Evolutionary conservation across 2,113 vertebrate genomes (phyloP), one percentile per base, ranked within the genome.

Genomic region (Trinectes maculatus): DNA sequence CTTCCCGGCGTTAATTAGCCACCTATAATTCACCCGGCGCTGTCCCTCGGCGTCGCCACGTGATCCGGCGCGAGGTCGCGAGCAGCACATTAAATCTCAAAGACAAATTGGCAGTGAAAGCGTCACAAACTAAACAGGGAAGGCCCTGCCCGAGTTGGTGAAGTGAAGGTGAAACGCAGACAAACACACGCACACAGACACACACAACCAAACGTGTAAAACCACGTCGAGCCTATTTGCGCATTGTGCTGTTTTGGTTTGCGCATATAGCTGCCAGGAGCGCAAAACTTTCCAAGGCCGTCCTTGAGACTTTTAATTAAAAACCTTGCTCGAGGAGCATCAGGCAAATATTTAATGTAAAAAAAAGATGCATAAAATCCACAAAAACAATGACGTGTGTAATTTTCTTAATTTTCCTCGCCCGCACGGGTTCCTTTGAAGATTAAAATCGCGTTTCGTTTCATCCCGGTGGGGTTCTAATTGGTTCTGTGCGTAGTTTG

Each of bases 391-490:
- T 89, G 87, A 90, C 86, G 84, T 77, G 83, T 85, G 86, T 87
- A 85, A 90, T 89, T 91, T 86, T 85, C 78, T 89, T 91, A 88
- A 92, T 91, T 90, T n/a, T 91, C 78, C 85, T 85, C 71, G 64
- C 74, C 82, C 51, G 85, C 81, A 85, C 59, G 85, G 71, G 79
- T 89, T 86, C 77, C 85, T 93, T 92, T 93, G 91, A 92, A 91
- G 89, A 92, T 92, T 87, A 85, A 84, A 82, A 91, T 92, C 86
- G 79, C 83, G 71, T 91, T 90, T 89, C 75, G 80, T 90, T 90
- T 92, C 85, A 90, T 92, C 90, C 87, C 80, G 77, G 74, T 83
- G 79, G 89, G 89, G 80, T 85, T 89, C 88, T 92, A 93, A 93
- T 93, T 93, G 89, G 84, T 89, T 91, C 87, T 84, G 79, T 86